These are phyloP conservation scores for Xenopus tropicalis DNA, from an alignment of 2,113 vertebrate genomes.

Conservation along the genomic window DNA sequence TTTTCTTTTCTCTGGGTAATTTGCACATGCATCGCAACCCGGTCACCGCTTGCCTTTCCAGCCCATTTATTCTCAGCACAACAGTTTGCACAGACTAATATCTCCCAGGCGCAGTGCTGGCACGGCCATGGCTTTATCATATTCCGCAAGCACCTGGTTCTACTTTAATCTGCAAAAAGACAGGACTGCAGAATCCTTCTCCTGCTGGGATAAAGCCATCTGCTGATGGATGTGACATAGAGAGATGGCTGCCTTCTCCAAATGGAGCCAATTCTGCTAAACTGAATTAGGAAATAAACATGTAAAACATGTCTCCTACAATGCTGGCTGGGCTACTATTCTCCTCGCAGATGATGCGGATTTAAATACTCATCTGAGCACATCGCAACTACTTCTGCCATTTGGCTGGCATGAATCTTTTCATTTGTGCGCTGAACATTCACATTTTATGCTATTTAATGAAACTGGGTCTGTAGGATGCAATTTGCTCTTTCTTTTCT, in stretches of 20 bases:
- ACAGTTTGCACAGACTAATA: slow-evolving; percentile 5
- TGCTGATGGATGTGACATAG: slow-evolving; percentile 14
- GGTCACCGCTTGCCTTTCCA: slow-evolving; percentile 7
- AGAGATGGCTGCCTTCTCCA: slow-evolving; percentile 4
- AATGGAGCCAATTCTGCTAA: slow-evolving; percentile 23
- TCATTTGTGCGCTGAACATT: background rate
- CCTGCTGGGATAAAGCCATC: slow-evolving; percentile 30
- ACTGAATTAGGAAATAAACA: slow-evolving; percentile 26
- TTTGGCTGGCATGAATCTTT: background rate
- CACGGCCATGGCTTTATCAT: slow-evolving; percentile 4
- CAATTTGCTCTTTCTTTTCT: no score
- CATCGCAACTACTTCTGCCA: background rate
- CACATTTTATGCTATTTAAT: background rate
- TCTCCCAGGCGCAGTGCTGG: slow-evolving; percentile 3
- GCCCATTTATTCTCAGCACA: slow-evolving; percentile 15
- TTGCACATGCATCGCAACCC: slow-evolving; percentile 10
- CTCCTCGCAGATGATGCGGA: slow-evolving; percentile 4
- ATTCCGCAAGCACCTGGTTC: slow-evolving; percentile 14
- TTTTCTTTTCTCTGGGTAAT: background rate
- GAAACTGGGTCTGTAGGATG: no score
- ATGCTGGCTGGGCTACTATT: background rate
- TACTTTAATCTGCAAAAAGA: slow-evolving; percentile 19
- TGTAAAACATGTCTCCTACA: slow-evolving; percentile 16
- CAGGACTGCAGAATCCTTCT: slow-evolving; percentile 4
- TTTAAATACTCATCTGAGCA: background rate